Evolutionary conservation across 2,888 invertebrate genomes (phyloP).

Genomic region (Tridacna gigas): DNA sequence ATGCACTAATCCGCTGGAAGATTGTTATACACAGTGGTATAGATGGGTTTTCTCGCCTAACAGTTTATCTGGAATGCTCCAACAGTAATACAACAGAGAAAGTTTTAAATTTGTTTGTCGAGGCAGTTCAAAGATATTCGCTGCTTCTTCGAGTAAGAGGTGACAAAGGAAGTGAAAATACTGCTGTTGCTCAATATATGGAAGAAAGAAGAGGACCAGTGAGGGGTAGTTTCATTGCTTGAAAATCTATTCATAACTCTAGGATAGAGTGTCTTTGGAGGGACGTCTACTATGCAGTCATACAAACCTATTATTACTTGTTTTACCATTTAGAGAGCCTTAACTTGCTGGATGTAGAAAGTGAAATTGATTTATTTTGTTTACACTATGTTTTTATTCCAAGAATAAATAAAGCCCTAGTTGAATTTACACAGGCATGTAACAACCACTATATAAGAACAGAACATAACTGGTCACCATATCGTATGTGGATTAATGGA

Average conservation of each 20-base stretch:
- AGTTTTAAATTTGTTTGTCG: background rate
- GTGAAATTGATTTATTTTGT: constrained; percentile 41
- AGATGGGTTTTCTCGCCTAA: background rate
- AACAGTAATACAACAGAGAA: background rate
- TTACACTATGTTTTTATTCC: constrained; percentile 49
- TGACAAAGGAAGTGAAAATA: constrained; percentile 51
- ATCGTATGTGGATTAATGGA: background rate
- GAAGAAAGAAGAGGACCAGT: constrained; percentile 20
- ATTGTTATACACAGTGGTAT: background rate
- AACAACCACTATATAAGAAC: background rate
- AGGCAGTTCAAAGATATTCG: constrained; percentile 27
- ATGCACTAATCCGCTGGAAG: background rate
- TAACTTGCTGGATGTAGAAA: constrained; percentile 30
- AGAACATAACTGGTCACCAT: constrained; percentile 1
- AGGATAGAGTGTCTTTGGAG: constrained; percentile 57
- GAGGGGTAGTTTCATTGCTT: constrained; percentile 43
- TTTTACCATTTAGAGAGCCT: constrained; percentile 35
- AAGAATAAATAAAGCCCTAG: constrained; percentile 32
- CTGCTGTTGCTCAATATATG: constrained; percentile 46
- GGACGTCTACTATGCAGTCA: constrained; percentile 42
- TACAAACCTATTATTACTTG: constrained; percentile 37
- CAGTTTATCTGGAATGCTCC: background rate
- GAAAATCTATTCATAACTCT: constrained; percentile 45
- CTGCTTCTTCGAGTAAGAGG: constrained; percentile 46
- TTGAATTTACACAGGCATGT: background rate